A percentile compares a stretch with the other conserved stretches of the same genome.
These are phyloP conservation scores for Leucosticte australis DNA, from an alignment of 2,113 vertebrate genomes.

Conservation along the genomic window DNA sequence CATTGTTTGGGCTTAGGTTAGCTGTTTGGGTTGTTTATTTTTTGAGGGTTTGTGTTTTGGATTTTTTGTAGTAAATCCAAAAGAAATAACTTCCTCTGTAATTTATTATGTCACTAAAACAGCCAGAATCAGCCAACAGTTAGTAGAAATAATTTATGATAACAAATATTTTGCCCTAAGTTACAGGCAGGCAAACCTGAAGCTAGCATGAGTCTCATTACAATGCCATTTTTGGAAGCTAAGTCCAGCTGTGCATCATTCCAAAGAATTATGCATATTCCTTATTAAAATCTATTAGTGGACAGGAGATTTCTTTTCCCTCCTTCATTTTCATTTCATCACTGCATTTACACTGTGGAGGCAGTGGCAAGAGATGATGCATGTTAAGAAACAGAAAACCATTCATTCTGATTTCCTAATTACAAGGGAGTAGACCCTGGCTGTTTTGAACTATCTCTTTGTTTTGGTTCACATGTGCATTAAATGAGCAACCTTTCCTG, in stretches of 20 bases:
- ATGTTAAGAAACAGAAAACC: background rate
- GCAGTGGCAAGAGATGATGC: background rate
- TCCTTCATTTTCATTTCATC: background rate
- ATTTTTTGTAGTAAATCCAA: background rate
- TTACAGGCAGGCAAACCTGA: background rate
- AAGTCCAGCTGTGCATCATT: background rate
- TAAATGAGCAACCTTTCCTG: background rate
- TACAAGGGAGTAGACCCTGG: background rate
- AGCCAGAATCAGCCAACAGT: background rate
- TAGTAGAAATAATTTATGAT: background rate
- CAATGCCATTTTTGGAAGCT: background rate
- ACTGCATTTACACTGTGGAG: background rate
- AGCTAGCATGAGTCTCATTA: background rate
- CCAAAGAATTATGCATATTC: background rate
- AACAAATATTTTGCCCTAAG: background rate
- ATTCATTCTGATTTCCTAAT: slow-evolving; percentile 47
- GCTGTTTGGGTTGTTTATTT: background rate
- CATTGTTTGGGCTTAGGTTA: background rate
- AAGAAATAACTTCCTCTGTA: background rate
- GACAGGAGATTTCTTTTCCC: background rate
- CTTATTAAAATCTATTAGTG: background rate
- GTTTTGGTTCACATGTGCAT: background rate
- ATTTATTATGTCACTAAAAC: background rate
- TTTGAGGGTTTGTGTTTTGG: background rate
- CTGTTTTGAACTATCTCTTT: slow-evolving; percentile 20